A percentile compares a stretch with the other conserved stretches of the same genome.
phyloP scores from a whole-genome alignment of 2,888 invertebrate genomes.

The Synergus gifuensis region DNA sequence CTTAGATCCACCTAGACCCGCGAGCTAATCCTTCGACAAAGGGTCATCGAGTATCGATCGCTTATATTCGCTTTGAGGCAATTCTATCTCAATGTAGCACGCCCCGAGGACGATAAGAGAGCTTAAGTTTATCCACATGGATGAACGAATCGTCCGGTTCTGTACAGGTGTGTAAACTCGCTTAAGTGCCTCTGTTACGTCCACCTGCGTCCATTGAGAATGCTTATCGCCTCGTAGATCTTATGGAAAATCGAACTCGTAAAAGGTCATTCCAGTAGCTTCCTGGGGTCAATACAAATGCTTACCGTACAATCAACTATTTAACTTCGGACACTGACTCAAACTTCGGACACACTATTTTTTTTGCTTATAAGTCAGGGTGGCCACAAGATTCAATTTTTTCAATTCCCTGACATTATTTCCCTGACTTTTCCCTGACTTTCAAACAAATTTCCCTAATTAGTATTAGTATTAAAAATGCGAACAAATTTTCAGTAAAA shows the following conservation, averaged over 20 bases:
- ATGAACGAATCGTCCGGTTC: conserved; percentile 45
- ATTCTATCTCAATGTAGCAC: conserved; percentile 68
- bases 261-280: conserved; percentile 1
- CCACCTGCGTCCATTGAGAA: conserved; percentile 23
- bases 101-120: conserved; percentile 63
- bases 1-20: conserved; percentile 57
- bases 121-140: conserved; percentile 64
- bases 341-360: no score
- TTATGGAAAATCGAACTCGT: conserved; percentile 8
- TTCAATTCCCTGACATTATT: no score
- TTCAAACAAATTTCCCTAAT: no score
- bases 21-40: conserved; percentile 71
- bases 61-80: conserved; percentile 70
- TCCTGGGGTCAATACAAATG: background rate
- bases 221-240: conserved; percentile 21
- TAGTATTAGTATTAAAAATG: no score
- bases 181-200: conserved; percentile 18
- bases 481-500: no score
- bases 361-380: no score
- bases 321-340: no score
- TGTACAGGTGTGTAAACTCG: conserved; percentile 48
- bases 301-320: background rate
- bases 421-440: no score
- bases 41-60: conserved; percentile 75
- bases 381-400: no score